Conservation (phyloP, 2,113 vertebrate species). For the Crypturellus undulatus region DNA sequence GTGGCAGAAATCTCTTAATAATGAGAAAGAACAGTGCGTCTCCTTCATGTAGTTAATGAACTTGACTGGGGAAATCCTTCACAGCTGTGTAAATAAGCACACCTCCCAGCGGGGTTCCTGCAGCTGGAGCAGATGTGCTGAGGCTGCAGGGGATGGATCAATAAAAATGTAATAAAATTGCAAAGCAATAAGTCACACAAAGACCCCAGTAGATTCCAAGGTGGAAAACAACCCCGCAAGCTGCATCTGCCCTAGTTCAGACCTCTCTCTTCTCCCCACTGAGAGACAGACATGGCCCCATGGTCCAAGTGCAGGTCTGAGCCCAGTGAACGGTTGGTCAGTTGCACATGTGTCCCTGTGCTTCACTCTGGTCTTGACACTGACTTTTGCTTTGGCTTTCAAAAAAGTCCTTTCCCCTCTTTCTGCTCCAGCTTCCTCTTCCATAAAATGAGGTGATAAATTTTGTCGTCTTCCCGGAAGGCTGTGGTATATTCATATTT, state of each 20-base stretch:
- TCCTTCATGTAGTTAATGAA: conserved; percentile 35
- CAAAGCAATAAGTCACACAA: not conserved
- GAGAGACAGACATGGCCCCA: not conserved
- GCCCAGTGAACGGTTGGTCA: not conserved
- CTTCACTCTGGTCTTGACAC: fast-evolving
- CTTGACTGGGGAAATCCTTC: conserved; percentile 48
- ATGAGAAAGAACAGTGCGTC: conserved; percentile 10
- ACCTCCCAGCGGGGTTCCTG: not conserved
- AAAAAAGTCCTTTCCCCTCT: not conserved
- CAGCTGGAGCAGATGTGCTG: conserved; percentile 64
- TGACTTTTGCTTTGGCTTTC: not conserved
- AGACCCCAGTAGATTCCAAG: not conserved
- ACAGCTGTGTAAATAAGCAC: conserved; percentile 53
- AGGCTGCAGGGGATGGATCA: conserved; percentile 53
- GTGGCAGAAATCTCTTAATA: not conserved
- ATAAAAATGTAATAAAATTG: not conserved
- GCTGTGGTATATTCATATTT: fast-evolving
- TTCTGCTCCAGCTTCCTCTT: not conserved
- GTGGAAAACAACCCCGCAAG: not conserved
- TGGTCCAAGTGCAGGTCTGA: not conserved
- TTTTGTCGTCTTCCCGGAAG: not conserved
- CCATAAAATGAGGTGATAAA: not conserved
- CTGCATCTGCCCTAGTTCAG: not conserved
- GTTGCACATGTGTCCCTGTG: not conserved
- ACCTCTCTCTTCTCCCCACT: not conserved